Base-by-base conservation (phyloP, 2,113 vertebrate genomes). In the Zeus faber region DNA sequence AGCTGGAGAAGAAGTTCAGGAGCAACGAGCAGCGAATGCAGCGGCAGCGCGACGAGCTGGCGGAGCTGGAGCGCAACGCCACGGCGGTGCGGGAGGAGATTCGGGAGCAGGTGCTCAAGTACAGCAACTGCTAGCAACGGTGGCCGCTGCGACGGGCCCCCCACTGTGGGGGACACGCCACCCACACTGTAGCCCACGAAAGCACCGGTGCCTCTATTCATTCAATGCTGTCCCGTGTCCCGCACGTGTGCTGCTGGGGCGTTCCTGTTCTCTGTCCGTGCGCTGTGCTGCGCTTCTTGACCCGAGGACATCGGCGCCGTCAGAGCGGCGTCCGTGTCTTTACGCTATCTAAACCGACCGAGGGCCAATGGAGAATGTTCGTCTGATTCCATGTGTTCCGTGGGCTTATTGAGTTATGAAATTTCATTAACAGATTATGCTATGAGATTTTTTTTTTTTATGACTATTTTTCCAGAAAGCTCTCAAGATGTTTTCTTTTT, bases 1-100 rank as follows among this genome's bases (percentile, higher is more conserved):
- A 84, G 20, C 70, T 95, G 68, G 91, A 95, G 71, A 75, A 70
- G 44, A 87, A 66, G 62, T 88, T 94, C 21, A 82, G 51, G 51
- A 82, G 14, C 26, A 94, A 95, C 0, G 87, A 92, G 66, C 65
- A 58, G 63, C 55, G 7, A 4, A 87, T 95, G 88, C 68, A 80
- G 2, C 54, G 54, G 2, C 93, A 93, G 82, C 89, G 54, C 1
- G 46, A 25, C 0, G 76, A 63, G 29, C 79, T 93, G 49, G 69
- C 85, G 13, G 54, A 52, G 5, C 67, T 95, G 76, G 88, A 92
- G 76, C 58, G 67, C 4, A 84, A 66, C 1, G 89, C 84, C 29
- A 86, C 78, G 0, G 9, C 52, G 13, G 75, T 92, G 4, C 79
- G 86, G 40, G 66, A 91, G 2, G 35, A 79, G 26, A 90, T 93